These are phyloP conservation scores for Callosobruchus maculatus DNA, from an alignment of 2,888 invertebrate genomes.

Conservation along the genomic window DNA sequence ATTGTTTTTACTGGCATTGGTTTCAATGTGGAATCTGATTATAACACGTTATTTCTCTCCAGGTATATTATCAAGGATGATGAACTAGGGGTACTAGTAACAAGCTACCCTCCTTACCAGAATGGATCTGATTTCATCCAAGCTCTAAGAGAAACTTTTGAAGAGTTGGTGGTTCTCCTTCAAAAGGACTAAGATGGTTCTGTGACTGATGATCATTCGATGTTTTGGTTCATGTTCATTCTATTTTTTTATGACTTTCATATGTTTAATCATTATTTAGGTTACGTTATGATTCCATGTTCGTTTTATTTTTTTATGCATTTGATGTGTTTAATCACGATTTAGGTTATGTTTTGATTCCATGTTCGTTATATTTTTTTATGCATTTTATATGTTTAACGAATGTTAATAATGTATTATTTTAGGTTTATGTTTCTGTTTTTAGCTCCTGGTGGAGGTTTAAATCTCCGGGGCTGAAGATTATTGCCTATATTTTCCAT, in stretches of 20 bases:
- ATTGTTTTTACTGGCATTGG: too few relatives aligned
- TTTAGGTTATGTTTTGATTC: not conserved
- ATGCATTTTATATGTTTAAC: not conserved
- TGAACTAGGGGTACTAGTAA: slow-evolving; percentile 77
- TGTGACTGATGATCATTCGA: not conserved
- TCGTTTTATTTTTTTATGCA: too few relatives aligned
- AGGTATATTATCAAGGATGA: slow-evolving; percentile 87
- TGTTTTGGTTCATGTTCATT: not conserved
- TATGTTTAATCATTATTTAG: too few relatives aligned
- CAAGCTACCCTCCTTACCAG: slow-evolving; percentile 70
- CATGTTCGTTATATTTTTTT: not conserved
- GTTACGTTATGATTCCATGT: not conserved
- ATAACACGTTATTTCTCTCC: slow-evolving; percentile 27
- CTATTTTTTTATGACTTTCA: too few relatives aligned
- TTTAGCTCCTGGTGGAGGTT: not conserved
- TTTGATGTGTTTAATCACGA: too few relatives aligned
- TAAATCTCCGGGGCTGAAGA: too few relatives aligned
- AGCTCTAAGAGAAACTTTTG: slow-evolving; percentile 67
- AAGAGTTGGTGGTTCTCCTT: slow-evolving; percentile 55
- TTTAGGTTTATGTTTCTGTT: not conserved
- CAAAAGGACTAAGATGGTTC: slow-evolving; percentile 11
- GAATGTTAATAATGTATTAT: not conserved
- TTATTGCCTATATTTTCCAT: too few relatives aligned
- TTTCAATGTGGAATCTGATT: too few relatives aligned
- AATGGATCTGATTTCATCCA: slow-evolving; percentile 70